Conservation (phyloP, 1,140 invertebrate genomes). For the Danaus melanippus region DNA sequence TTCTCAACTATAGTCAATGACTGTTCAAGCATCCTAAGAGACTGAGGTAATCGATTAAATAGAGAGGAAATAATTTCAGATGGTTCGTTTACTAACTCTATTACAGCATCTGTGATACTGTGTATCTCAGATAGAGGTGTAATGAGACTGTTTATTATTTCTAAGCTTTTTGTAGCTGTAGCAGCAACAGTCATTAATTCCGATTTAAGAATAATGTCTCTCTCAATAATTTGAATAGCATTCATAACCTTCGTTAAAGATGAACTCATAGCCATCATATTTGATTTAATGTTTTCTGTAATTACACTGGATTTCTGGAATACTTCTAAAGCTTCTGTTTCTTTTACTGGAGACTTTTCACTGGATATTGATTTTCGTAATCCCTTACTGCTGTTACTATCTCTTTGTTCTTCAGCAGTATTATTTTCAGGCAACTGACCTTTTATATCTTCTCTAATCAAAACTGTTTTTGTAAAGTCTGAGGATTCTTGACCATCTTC, state of each 20-base stretch:
- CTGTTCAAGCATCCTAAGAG: constrained; percentile 76
- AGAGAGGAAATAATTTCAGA: constrained; percentile 65
- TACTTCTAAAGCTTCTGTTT: constrained; percentile 34
- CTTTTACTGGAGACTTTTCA: constrained; percentile 58
- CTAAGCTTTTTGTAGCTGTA: constrained; percentile 76
- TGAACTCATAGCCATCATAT: constrained; percentile 31
- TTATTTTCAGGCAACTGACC: constrained; percentile 33
- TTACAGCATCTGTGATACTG: constrained; percentile 70
- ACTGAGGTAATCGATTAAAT: constrained; percentile 73
- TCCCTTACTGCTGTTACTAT: too few relatives aligned
- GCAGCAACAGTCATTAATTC: constrained; percentile 75
- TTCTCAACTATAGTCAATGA: constrained; percentile 77
- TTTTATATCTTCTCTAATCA: constrained; percentile 51
- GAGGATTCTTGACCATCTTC: constrained; percentile 43
- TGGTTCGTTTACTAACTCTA: constrained; percentile 43
- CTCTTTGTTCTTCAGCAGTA: constrained; percentile 20
- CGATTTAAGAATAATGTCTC: constrained; percentile 75
- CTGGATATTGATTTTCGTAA: constrained; percentile 18
- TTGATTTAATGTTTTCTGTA: constrained; percentile 32
- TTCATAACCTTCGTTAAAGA: constrained; percentile 46
- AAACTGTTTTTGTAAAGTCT: constrained; percentile 41
- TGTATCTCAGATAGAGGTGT: constrained; percentile 77
- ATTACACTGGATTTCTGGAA: constrained; percentile 1
- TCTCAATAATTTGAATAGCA: constrained; percentile 73
- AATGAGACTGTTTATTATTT: constrained; percentile 75